A percentile compares a stretch with the other conserved stretches of the same genome.
Evolutionary conservation across 2,888 invertebrate species (phyloP).

Genomic region (Chrysolina haemoptera): DNA sequence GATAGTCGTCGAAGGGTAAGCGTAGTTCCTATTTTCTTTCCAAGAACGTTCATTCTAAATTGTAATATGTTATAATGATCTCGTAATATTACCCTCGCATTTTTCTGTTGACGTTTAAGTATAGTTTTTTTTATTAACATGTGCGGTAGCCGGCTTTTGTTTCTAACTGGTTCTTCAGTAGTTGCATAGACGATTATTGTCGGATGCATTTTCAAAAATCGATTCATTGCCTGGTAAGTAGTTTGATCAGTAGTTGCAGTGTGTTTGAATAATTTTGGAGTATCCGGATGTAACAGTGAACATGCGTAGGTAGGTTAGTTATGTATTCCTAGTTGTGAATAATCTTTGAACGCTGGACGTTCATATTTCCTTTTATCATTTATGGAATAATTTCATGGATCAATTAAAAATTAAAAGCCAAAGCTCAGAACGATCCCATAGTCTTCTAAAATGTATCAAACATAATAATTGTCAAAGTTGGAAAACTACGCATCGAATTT

Average conservation of each 20-base stretch:
- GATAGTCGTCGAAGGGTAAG: slow-evolving; percentile 57
- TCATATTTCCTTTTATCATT: too few species aligned
- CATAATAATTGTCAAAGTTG: too few species aligned
- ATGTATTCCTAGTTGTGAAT: too few species aligned
- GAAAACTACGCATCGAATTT: too few species aligned
- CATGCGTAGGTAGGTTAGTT: too few species aligned
- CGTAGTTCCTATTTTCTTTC: slow-evolving; percentile 31
- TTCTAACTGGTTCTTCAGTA: neutral
- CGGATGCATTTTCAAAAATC: slow-evolving; percentile 29
- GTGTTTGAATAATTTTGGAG: neutral
- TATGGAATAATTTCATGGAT: too few species aligned
- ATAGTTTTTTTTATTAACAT: neutral
- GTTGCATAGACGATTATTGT: slow-evolving; percentile 19
- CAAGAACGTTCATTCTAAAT: slow-evolving; percentile 29
- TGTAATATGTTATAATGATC: slow-evolving; percentile 10
- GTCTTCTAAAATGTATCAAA: too few species aligned
- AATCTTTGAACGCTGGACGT: too few species aligned
- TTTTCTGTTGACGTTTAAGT: neutral
- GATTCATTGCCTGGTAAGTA: slow-evolving; percentile 22
- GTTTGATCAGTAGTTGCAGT: slow-evolving; percentile 3
- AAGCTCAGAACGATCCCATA: too few species aligned
- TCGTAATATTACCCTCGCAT: neutral
- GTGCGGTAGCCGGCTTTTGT: slow-evolving; percentile 31
- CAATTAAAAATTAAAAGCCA: too few species aligned
- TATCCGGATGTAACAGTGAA: too few species aligned